These are phyloP conservation scores for Ornithoptera alexandrae DNA, from an alignment of 2,888 invertebrate species.

Conservation along the genomic window DNA sequence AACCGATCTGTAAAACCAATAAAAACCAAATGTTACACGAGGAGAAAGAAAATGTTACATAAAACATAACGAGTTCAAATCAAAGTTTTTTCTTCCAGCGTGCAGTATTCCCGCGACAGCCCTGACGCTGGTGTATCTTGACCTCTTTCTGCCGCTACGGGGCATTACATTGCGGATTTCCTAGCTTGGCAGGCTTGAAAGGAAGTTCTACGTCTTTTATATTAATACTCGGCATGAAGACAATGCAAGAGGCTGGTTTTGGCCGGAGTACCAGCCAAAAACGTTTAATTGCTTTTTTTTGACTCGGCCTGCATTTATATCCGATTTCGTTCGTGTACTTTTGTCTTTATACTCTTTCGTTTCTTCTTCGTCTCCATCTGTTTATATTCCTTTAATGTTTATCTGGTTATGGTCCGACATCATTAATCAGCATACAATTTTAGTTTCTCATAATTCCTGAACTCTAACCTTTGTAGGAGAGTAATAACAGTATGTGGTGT, in stretches of 20 bases:
- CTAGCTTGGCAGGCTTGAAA: constrained; percentile 55
- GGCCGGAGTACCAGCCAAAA: constrained; percentile 21
- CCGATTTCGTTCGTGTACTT: no score
- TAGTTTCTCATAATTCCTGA: no score
- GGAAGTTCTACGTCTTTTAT: constrained; percentile 48
- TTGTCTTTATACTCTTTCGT: no score
- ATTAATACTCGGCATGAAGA: constrained; percentile 37
- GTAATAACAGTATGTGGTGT: no score
- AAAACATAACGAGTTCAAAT: constrained; percentile 30
- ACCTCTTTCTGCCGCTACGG: constrained; percentile 58
- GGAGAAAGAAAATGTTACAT: constrained; percentile 27
- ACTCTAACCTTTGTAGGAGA: no score
- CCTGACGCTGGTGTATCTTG: constrained; percentile 56
- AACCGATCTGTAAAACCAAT: constrained; percentile 28
- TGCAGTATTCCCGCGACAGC: constrained; percentile 38
- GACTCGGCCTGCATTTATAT: no score
- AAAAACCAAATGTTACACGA: constrained; percentile 27
- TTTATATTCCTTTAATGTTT: no score
- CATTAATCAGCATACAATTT: no score
- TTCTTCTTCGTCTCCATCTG: no score
- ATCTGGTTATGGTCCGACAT: no score
- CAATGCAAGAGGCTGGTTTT: constrained; percentile 16
- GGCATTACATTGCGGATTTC: constrained; percentile 64
- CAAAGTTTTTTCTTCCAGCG: constrained; percentile 32
- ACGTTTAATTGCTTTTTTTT: constrained; percentile 21